These are phyloP conservation scores for Syngnathus scovelli DNA, from an alignment of 2,113 vertebrate species.

Conservation along the genomic window DNA sequence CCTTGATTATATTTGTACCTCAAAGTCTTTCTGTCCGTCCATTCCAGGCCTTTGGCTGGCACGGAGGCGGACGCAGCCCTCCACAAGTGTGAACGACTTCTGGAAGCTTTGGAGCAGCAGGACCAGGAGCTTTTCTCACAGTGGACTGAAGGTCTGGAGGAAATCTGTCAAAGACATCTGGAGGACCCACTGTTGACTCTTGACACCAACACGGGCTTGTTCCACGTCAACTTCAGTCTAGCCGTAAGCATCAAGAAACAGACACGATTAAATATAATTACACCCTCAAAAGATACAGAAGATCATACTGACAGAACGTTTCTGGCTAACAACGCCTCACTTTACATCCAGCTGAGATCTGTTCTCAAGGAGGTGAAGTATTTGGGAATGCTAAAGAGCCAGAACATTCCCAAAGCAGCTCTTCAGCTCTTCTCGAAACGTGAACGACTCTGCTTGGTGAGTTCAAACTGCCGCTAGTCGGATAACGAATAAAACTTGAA, in stretches of 20 bases:
- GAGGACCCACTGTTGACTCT: conserved; percentile 57
- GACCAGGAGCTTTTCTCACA: conserved; percentile 58
- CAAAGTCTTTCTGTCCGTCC: background rate
- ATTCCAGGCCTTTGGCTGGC: conserved; percentile 56
- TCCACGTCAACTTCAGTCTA: conserved; percentile 69
- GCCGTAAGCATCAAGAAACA: conserved; percentile 54
- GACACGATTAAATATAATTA: background rate
- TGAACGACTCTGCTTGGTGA: conserved; percentile 67
- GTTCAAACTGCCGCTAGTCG: conserved; percentile 1
- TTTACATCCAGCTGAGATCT: conserved; percentile 63
- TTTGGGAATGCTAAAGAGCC: conserved; percentile 67
- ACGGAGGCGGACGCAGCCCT: conserved; percentile 65
- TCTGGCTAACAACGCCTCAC: background rate
- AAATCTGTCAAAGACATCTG: conserved; percentile 63
- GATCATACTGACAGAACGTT: background rate
- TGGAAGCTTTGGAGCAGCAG: conserved; percentile 64
- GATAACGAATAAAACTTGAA: background rate
- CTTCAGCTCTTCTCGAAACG: conserved; percentile 66
- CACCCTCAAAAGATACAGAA: background rate
- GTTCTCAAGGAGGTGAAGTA: conserved; percentile 71
- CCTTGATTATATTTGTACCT: background rate
- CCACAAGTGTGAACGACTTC: conserved; percentile 66
- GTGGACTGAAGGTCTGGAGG: conserved; percentile 62
- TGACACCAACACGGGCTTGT: conserved; percentile 49
- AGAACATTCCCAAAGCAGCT: conserved; percentile 65